Base-by-base conservation (phyloP, 2,797 vertebrate genomes). In the Tadarida brasiliensis region DNA sequence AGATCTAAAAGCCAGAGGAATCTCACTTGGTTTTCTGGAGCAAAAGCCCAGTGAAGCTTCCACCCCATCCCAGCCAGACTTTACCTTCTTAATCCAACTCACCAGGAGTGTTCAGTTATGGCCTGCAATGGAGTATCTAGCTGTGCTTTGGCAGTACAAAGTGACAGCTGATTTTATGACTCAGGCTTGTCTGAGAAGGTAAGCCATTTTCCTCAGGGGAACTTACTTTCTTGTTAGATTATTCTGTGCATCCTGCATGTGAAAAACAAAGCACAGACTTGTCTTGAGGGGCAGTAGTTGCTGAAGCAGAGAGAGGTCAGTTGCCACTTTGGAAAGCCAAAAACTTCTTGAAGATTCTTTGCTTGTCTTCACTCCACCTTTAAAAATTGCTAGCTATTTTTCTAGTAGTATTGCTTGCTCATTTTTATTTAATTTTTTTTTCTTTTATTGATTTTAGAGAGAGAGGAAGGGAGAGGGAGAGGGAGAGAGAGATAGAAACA, bases 121-220 rank as follows among this genome's bases (percentile, higher is more conserved):
- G 99, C 99, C 99, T n/a, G 98, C 98, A 16, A 98, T 99, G 98
- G 99, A 99, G 61, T 98, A 99, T 90, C 94, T 99, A 74, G 99
- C 99, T 0, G 5, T 99, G 0, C 99, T 99, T 54, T 99, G 99
- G 98, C 99, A 99, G 97, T 99, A 99, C 97, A 99, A 98, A 95
- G 96, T 99, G 92, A 99, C 98, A 67, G 97, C 99, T 6, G 99
- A 99, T 97, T 98, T 97, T 97, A 44, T 98, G 91, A 87, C 94
- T n/a, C 97, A 93, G 80, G 89, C 97, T 95, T 98, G 49, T 96
- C 70, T 97, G 76, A 97, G 91, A 97, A 97, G 98, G 98, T 99
- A 95, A 97, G 91, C 82, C 87, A 22, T 20, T 19, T 96, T 95
- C 14, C 14, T 94, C 28, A 22, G 0, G 3, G 28, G 44, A 63